These are phyloP conservation scores for Drosophila paulistorum DNA, from an alignment of 1,140 invertebrate species.

Conservation along the genomic window DNA sequence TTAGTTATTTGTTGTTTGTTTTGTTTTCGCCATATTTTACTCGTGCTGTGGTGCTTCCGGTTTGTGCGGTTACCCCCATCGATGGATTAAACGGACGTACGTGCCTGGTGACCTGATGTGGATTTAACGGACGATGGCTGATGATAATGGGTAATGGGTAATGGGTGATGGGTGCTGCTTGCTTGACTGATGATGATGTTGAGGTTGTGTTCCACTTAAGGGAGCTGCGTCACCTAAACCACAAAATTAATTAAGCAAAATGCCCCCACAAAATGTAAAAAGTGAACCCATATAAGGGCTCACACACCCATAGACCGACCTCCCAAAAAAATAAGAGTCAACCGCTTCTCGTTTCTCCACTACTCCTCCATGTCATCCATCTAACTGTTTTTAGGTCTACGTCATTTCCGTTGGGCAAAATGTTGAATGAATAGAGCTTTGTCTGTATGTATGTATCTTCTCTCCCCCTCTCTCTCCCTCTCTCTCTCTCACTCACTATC, in stretches of 20 bases:
- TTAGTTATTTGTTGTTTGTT: not conserved
- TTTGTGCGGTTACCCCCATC: conserved; percentile 15
- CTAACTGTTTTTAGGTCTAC: conserved; percentile 49
- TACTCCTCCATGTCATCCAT: not conserved
- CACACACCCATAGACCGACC: not conserved
- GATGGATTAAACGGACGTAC: conserved; percentile 22
- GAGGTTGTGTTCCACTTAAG: conserved; percentile 46
- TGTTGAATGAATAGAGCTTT: conserved; percentile 48
- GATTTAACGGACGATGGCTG: conserved; percentile 20
- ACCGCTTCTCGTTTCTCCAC: not conserved
- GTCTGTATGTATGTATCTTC: not conserved
- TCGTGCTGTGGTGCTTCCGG: conserved; percentile 10
- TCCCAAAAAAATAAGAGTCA: not conserved
- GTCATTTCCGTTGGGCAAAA: conserved; percentile 55
- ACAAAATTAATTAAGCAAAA: conserved; percentile 50
- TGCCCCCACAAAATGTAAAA: conserved; percentile 36
- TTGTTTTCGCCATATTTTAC: conserved; percentile 1
- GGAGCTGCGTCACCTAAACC: conserved; percentile 54
- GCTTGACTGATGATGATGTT: no score
- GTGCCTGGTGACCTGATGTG: conserved; percentile 26
- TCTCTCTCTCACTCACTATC: conserved; percentile 33
- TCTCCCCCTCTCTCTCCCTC: not conserved
- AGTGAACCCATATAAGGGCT: conserved; percentile 49
- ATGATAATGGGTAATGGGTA: not conserved
- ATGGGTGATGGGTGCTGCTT: not conserved